phyloP scores from a whole-genome alignment of 2,888 invertebrate species.

The Petrolisthes cinctipes region DNA sequence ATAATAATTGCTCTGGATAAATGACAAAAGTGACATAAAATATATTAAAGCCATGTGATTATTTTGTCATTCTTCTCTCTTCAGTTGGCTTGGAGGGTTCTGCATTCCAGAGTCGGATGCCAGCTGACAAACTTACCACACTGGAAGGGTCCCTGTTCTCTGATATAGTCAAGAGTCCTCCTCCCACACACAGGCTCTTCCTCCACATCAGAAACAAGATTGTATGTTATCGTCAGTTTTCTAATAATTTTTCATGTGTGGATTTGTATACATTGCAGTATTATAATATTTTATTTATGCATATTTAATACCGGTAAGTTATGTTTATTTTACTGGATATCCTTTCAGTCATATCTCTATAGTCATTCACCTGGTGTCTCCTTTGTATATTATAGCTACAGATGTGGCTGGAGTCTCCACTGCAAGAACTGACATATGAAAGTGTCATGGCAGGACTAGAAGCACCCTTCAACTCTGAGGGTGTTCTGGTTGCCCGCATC shows the following conservation, averaged over 20 bases:
- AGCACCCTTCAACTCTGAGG: slow-evolving; percentile 93
- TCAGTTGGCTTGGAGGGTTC: slow-evolving; percentile 84
- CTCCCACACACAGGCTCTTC: slow-evolving; percentile 87
- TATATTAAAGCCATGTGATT: not conserved
- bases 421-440: slow-evolving; percentile 88
- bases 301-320: too few relatives aligned
- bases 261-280: too few relatives aligned
- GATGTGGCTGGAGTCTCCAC: slow-evolving; percentile 96
- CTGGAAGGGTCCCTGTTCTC: slow-evolving; percentile 94
- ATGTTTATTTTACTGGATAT: not conserved
- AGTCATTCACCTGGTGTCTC: slow-evolving; percentile 1
- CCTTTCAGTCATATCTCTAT: not conserved
- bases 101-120: slow-evolving; percentile 92
- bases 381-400: slow-evolving; percentile 74
- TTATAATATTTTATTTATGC: too few relatives aligned
- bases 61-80: slow-evolving; percentile 37
- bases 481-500: slow-evolving; percentile 83
- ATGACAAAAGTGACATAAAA: not conserved
- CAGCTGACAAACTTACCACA: slow-evolving; percentile 93
- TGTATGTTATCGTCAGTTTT: slow-evolving; percentile 69
- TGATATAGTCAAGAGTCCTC: slow-evolving; percentile 86
- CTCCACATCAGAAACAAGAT: slow-evolving; percentile 91
- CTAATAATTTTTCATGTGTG: too few relatives aligned
- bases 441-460: slow-evolving; percentile 83
- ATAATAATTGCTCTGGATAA: not conserved